Percentiles rank a stretch among this genome's conserved stretches.
phyloP scores from a whole-genome alignment of 2,113 vertebrate genomes.

The Sciurus niger region DNA sequence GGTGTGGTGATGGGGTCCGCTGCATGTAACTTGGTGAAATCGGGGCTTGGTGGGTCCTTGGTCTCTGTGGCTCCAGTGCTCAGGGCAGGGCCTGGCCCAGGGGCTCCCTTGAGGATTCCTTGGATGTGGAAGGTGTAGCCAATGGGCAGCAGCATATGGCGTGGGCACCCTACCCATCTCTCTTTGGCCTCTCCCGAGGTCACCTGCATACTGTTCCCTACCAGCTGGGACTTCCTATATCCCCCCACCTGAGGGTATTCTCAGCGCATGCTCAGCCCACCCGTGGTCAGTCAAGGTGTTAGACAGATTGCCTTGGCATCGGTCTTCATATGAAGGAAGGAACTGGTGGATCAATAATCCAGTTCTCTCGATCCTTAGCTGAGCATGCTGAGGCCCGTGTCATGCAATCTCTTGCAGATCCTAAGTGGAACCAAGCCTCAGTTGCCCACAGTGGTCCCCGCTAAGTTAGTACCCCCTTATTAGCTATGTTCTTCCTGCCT shows the following conservation, averaged over 20 bases:
- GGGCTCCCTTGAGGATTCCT: neutral
- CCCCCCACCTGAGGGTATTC: neutral
- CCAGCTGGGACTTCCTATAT: no score
- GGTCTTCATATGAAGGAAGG: neutral
- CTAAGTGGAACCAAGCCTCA: neutral
- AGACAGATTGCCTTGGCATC: neutral
- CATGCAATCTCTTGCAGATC: neutral
- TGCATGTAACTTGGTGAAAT: neutral
- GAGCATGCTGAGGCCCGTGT: neutral
- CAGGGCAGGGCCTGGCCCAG: neutral
- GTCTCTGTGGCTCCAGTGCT: neutral
- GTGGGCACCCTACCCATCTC: neutral
- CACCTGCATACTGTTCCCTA: neutral
- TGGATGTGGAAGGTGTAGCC: neutral
- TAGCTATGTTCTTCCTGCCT: neutral
- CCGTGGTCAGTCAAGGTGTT: neutral
- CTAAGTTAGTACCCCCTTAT: neutral
- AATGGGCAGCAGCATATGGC: neutral
- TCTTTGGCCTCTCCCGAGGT: neutral
- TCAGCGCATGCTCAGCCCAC: neutral
- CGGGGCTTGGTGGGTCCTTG: neutral
- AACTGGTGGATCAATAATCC: no score
- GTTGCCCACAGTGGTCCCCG: no score
- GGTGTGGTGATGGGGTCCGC: neutral
- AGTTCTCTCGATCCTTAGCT: neutral